A percentile compares a stretch with the other conserved stretches of the same genome.
Evolutionary conservation across 2,888 invertebrate genomes (phyloP).

Genomic region (Drosophila mettleri): DNA sequence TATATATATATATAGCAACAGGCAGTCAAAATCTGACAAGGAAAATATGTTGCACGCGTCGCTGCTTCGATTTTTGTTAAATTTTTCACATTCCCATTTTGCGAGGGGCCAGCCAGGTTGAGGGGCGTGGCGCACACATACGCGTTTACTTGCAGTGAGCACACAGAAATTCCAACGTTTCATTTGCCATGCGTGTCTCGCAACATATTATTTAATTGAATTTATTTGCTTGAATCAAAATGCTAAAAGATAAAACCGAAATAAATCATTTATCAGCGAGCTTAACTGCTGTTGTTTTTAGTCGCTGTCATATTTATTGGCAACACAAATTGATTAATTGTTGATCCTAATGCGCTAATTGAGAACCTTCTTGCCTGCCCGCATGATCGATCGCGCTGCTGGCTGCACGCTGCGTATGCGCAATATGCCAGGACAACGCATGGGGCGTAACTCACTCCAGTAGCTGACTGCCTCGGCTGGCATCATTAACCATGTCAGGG

Average conservation of each 20-base stretch:
- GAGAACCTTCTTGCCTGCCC: slow-evolving; percentile 38
- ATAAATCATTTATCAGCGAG: slow-evolving; percentile 66
- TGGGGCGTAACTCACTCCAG: slow-evolving; percentile 50
- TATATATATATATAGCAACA: slow-evolving; percentile 25
- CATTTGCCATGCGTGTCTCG: slow-evolving; percentile 54
- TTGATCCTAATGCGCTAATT: slow-evolving; percentile 24
- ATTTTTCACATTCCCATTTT: slow-evolving; percentile 65
- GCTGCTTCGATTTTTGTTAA: slow-evolving; percentile 54
- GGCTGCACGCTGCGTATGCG: slow-evolving; percentile 54
- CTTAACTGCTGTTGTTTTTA: slow-evolving; percentile 3
- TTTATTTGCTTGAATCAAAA: slow-evolving; percentile 71
- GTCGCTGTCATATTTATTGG: slow-evolving; percentile 73
- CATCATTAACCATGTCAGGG: slow-evolving; percentile 52
- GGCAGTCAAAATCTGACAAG: slow-evolving; percentile 32
- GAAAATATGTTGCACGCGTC: slow-evolving; percentile 68
- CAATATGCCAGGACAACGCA: slow-evolving; percentile 48
- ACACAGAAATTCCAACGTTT: slow-evolving; percentile 72
- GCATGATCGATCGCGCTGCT: slow-evolving; percentile 36
- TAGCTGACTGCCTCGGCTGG: slow-evolving; percentile 40
- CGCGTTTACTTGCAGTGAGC: slow-evolving; percentile 52
- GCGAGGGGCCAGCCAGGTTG: slow-evolving; percentile 21
- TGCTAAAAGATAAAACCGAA: slow-evolving; percentile 40
- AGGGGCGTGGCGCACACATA: slow-evolving; percentile 21
- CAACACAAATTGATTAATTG: slow-evolving; percentile 78
- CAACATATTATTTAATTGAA: slow-evolving; percentile 71